Evolutionary conservation across 2,888 invertebrate genomes (phyloP).

Genomic region (Drosophila lutescens): DNA sequence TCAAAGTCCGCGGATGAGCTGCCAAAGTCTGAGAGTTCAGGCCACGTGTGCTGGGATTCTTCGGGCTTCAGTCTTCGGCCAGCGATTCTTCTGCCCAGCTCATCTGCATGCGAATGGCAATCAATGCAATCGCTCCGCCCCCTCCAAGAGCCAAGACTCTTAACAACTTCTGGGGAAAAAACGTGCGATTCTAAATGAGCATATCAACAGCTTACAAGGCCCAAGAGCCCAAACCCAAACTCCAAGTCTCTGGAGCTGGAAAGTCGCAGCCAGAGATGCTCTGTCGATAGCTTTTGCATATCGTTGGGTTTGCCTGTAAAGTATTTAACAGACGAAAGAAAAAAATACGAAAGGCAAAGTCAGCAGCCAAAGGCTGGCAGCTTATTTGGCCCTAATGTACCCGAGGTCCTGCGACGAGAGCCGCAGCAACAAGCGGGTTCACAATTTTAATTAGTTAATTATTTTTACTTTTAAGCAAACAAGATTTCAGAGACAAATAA

Average conservation of each 20-base stretch:
- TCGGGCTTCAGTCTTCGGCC: neutral
- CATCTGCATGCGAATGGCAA: constrained; percentile 54
- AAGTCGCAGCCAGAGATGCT: constrained; percentile 70
- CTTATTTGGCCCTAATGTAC: constrained; percentile 79
- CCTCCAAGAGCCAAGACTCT: constrained; percentile 30
- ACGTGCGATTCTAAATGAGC: constrained; percentile 80
- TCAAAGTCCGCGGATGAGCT: constrained; percentile 34
- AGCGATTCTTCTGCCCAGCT: constrained; percentile 16
- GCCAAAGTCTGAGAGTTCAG: constrained; percentile 62
- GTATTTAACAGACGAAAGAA: constrained; percentile 65
- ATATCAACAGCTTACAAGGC: constrained; percentile 78
- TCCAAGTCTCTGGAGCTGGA: constrained; percentile 32
- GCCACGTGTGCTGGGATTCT: constrained; percentile 32
- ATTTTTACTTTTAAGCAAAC: constrained; percentile 80
- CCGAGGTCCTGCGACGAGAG: constrained; percentile 18
- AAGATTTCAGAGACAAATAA: constrained; percentile 77
- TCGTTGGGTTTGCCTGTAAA: constrained; percentile 58
- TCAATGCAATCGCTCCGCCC: constrained; percentile 44
- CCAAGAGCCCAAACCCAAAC: constrained; percentile 29
- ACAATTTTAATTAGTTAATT: constrained; percentile 82
- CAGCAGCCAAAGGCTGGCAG: constrained; percentile 55
- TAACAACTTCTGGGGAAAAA: constrained; percentile 80
- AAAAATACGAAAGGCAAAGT: constrained; percentile 35
- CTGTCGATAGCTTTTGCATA: constrained; percentile 78
- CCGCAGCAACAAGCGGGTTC: constrained; percentile 58